Percentiles rank a stretch among this genome's conserved stretches.
Conservation (phyloP, 2,797 vertebrate species). For the Astyanax mexicanus region DNA sequence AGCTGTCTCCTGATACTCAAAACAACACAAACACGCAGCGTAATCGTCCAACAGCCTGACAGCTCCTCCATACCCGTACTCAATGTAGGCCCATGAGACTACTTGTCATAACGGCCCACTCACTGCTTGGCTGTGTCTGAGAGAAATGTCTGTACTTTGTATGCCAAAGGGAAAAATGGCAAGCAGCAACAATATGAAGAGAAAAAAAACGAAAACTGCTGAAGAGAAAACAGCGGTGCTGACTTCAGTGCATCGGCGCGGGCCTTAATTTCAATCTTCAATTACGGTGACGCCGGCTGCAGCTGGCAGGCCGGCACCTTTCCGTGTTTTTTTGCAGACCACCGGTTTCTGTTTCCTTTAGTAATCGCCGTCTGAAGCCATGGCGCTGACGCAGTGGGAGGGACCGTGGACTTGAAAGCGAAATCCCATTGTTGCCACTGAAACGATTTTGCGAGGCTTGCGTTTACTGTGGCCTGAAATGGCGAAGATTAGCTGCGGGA, state of each 20-base stretch:
- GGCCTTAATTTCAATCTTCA: conserved; percentile 34
- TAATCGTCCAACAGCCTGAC: conserved; percentile 39
- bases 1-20: conserved; percentile 30
- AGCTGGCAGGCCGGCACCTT: conserved; percentile 24
- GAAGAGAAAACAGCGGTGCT: not conserved
- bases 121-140: conserved; percentile 29
- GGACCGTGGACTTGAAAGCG: conserved; percentile 43
- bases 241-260: conserved; percentile 14
- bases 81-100: conserved; percentile 32
- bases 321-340: conserved; percentile 29
- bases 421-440: conserved; percentile 56
- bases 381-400: conserved; percentile 42
- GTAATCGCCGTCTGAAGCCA: conserved; percentile 43
- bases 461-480: conserved; percentile 58
- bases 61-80: conserved; percentile 38
- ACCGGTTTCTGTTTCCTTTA: conserved; percentile 30
- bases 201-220: not conserved
- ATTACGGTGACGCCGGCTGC: conserved; percentile 4
- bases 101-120: conserved; percentile 41
- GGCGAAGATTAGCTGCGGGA: conserved; percentile 54
- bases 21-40: conserved; percentile 33
- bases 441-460: conserved; percentile 58
- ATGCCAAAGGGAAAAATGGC: conserved; percentile 25
- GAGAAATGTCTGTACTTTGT: conserved; percentile 27
- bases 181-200: not conserved